phyloP scores from a whole-genome alignment of 2,113 vertebrate species.

The Brienomyrus longianalis region DNA sequence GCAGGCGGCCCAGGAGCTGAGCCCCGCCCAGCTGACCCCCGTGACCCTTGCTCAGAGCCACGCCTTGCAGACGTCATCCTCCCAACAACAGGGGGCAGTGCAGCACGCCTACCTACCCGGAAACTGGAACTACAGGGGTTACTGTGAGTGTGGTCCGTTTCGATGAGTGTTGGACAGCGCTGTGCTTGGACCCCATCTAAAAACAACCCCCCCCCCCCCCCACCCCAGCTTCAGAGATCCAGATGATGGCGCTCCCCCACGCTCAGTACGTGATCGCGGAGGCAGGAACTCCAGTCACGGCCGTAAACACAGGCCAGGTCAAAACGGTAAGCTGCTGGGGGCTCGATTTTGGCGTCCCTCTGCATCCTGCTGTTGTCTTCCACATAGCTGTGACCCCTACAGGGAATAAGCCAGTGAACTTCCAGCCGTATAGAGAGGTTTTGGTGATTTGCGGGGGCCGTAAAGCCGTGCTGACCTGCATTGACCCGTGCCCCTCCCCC shows the following conservation, averaged over 20 bases:
- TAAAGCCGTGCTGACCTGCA: neutral
- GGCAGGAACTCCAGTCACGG: constrained; percentile 72
- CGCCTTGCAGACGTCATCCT: constrained; percentile 60
- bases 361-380: neutral
- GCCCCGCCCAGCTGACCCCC: constrained; percentile 71
- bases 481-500: neutral
- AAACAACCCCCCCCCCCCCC: neutral
- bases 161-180: neutral
- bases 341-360: neutral
- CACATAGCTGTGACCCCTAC: neutral
- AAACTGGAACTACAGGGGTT: constrained; percentile 88
- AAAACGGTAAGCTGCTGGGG: constrained; percentile 73
- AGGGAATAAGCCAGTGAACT: neutral
- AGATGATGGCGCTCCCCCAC: constrained; percentile 95
- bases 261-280: constrained; percentile 94
- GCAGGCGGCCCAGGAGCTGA: constrained; percentile 76
- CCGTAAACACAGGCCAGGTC: constrained; percentile 77
- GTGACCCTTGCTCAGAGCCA: constrained; percentile 67
- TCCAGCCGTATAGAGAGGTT: neutral
- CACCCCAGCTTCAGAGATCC: constrained; percentile 84
- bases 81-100: constrained; percentile 67
- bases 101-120: constrained; percentile 87
- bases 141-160: constrained; percentile 65
- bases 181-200: neutral
- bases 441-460: neutral